Base-by-base conservation (phyloP, 2,888 invertebrate species). In the Phragmatobia fuliginosa region DNA sequence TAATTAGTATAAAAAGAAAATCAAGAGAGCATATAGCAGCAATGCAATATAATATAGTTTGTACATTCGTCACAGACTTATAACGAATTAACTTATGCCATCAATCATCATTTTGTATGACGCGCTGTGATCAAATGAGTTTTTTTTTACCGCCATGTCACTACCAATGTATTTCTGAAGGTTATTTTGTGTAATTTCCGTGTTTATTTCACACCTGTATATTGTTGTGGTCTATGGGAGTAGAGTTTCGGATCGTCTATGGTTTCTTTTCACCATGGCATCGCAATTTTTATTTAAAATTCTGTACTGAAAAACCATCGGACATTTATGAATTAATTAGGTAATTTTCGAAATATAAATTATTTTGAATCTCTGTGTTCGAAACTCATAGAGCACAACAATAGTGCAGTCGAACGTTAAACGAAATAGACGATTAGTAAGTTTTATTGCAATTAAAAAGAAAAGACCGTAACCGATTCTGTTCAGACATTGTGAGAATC, bases 61-160 rank as follows among this genome's bases (percentile, higher is more conserved):
- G 82, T 75, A 61, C 81, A 87, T 88, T 88, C 85, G 81, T 85
- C 84, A 85, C 87, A 86, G 73, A 63, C 58, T 67, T 72, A 73
- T 71, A 67, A 74, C 75, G 72, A 79, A 83, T 80, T 81, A 78
- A 75, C 75, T 74, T 63, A 41, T 70, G 61, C 74, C 87, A 91
- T 91, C 90, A 86, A 91, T 91, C 90, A 91, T 90, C 88, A 89
- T 90, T 88, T 87, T 78, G 82, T 85, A 82, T 84, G 87, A 84
- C 87, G 86, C 83, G 83, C 80, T 88, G 89, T 91, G 89, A 90
- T 82, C 83, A 82, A 82, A 82, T 80, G 88, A 83, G 87, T 85
- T 90, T 91, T 89, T 87, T 83, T 80, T 76, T 77, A 71, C 77
- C 83, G 66, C 68, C 72, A 68, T 78, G 77, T 73, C 82, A 82